Percentiles rank a stretch among this genome's conserved stretches.
These are phyloP conservation scores for Enteromius viviparus DNA, from an alignment of 2,797 vertebrate genomes.

Conservation along the genomic window DNA sequence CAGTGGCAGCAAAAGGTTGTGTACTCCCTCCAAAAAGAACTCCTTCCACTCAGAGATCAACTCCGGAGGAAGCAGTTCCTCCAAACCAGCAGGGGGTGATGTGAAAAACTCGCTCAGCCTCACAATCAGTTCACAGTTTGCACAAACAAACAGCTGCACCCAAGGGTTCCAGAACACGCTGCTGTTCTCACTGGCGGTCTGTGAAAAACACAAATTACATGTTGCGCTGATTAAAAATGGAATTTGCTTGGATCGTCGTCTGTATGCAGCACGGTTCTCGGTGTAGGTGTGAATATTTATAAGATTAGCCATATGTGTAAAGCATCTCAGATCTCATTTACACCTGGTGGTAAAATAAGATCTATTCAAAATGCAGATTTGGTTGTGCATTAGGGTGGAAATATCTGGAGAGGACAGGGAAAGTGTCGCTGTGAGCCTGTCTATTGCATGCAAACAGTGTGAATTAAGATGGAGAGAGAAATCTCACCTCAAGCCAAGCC, in stretches of 20 bases:
- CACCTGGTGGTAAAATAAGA: conserved; percentile 12
- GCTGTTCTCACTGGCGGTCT: conserved; percentile 86
- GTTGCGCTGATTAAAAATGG: neutral
- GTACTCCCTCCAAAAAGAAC: conserved; percentile 92
- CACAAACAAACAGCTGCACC: conserved; percentile 89
- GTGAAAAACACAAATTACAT: conserved; percentile 26
- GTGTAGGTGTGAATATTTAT: conserved; percentile 1
- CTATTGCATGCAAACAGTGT: conserved; percentile 6
- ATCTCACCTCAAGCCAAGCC: conserved; percentile 91
- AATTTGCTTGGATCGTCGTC: neutral
- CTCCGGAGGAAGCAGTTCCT: conserved; percentile 82
- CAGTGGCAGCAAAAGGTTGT: conserved; percentile 88
- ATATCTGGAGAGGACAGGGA: conserved; percentile 6
- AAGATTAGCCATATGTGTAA: conserved; percentile 8
- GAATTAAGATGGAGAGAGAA: conserved; percentile 19
- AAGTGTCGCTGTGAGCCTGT: neutral
- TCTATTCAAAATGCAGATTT: conserved; percentile 41
- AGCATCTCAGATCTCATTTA: conserved; percentile 36
- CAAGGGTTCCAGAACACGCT: conserved; percentile 82
- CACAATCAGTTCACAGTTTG: conserved; percentile 84
- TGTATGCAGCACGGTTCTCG: neutral
- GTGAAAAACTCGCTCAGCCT: conserved; percentile 85
- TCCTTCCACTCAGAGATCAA: conserved; percentile 89
- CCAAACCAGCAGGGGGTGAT: conserved; percentile 68
- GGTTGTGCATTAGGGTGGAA: conserved; percentile 10